These are phyloP conservation scores for Crossocerus cetratus DNA, from an alignment of 2,888 invertebrate genomes.

Conservation along the genomic window DNA sequence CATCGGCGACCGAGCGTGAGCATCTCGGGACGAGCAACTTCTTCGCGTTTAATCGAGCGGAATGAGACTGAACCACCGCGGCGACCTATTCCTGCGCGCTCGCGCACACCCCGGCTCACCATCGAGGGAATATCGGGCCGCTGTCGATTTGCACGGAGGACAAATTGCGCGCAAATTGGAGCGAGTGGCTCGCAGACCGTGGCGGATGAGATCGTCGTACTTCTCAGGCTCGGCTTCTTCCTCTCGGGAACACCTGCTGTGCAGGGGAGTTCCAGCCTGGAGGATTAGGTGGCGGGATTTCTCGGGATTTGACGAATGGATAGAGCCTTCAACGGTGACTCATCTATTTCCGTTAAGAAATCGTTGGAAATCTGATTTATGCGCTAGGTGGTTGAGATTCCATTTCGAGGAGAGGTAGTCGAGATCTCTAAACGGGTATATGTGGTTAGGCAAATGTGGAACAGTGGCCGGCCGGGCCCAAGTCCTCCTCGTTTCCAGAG, in stretches of 20 bases:
- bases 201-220: too few species aligned
- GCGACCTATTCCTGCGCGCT: constrained; percentile 11
- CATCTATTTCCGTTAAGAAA: too few species aligned
- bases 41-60: constrained; percentile 57
- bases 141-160: neutral
- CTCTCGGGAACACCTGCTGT: too few species aligned
- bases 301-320: too few species aligned
- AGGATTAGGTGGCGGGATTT: too few species aligned
- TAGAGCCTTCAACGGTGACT: too few species aligned
- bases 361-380: too few species aligned
- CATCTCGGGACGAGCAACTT: constrained; percentile 31
- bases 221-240: too few species aligned
- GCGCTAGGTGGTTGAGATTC: too few species aligned
- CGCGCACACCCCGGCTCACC: neutral
- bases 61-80: constrained; percentile 51
- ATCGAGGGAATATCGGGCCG: neutral
- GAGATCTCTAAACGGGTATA: neutral
- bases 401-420: too few species aligned
- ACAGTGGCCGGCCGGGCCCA: neutral
- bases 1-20: constrained; percentile 41
- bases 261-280: too few species aligned
- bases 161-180: neutral
- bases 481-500: constrained; percentile 11
- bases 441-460: neutral
- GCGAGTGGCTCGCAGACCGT: too few species aligned